Evolutionary conservation across 2,113 vertebrate species (phyloP).

Genomic region (Leucosticte australis): DNA sequence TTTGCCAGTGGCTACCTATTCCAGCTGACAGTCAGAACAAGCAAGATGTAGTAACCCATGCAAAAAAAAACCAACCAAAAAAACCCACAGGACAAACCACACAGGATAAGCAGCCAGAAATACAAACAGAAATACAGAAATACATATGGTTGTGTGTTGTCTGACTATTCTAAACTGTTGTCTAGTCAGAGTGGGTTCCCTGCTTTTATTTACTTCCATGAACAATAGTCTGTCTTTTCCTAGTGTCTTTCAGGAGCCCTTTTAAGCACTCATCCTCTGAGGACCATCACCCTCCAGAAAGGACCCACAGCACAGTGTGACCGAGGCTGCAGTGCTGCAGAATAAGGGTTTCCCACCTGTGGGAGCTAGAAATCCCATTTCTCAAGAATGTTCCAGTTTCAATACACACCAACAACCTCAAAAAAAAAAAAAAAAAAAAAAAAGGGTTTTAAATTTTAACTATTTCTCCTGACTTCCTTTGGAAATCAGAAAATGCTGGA

Average conservation of each 20-base stretch:
- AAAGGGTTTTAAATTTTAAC: not conserved
- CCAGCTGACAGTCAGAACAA: not conserved
- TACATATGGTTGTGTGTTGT: fast-evolving
- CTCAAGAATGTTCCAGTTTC: not conserved
- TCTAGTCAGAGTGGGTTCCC: not conserved
- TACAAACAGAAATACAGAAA: not conserved
- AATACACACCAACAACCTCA: not conserved
- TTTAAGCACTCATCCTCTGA: not conserved
- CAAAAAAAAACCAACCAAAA: not conserved
- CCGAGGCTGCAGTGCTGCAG: not conserved
- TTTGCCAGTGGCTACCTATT: not conserved
- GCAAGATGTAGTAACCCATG: not conserved
- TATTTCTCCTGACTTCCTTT: not conserved
- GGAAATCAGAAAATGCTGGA: not conserved
- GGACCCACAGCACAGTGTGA: fast-evolving
- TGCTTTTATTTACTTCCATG: not conserved
- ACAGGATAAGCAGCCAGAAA: not conserved
- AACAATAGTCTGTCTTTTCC: not conserved
- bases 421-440: not conserved
- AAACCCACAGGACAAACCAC: not conserved
- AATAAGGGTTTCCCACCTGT: not conserved
- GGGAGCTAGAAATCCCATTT: not conserved
- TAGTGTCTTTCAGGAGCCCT: not conserved
- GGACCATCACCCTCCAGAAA: not conserved
- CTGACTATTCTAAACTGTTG: not conserved